Evolutionary conservation across 1,140 invertebrate species (phyloP), one percentile per base, ranked within the genome.

Genomic region (Musca domestica): DNA sequence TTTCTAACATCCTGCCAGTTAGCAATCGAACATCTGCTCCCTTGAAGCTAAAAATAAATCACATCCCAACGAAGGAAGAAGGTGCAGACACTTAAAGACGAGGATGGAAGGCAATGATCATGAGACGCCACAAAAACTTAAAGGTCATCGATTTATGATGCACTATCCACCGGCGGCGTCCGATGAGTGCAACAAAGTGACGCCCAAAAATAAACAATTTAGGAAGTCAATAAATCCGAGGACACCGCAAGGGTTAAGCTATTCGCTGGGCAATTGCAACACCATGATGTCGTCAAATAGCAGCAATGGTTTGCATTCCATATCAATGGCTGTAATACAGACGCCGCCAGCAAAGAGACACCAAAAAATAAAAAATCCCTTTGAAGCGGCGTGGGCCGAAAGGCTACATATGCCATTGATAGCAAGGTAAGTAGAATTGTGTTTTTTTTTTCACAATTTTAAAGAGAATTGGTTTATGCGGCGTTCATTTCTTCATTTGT

Each of bases 331-430:
- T 1, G 19, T 51, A n/a, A 46, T 65, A 30, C 52, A 64, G 70
- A 81, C 79, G 20, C 79, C 79, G 25, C 79, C 79, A 6, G 75
- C 79, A 6, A 80, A 80, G 41, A 64, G 79, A 10, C 69, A 80
- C 22, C 77, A 80, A 2, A 76, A 73, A 69, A 71, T 81, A 19
- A 65, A 71, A 15, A 81, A 81, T 76, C 80, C 80, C 6, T 81
- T 81, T 27, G 80, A 81, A 17, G 71, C 71, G 3, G 74, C 71
- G 3, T 66, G 78, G 63, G 65, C 77, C 0, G 80, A 81, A 10
- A 73, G 79, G 2, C 61, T 81, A 30, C 80, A 81, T 70, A 73
- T 81, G 70, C 80, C 80, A 1, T 48, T 81, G 41, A 81, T 81
- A 52, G 78, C 73, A 64, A 81, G 80, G 80, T 81, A 52, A 73